Base-by-base conservation (phyloP, 1,140 invertebrate species). In the Solenopsis invicta region DNA sequence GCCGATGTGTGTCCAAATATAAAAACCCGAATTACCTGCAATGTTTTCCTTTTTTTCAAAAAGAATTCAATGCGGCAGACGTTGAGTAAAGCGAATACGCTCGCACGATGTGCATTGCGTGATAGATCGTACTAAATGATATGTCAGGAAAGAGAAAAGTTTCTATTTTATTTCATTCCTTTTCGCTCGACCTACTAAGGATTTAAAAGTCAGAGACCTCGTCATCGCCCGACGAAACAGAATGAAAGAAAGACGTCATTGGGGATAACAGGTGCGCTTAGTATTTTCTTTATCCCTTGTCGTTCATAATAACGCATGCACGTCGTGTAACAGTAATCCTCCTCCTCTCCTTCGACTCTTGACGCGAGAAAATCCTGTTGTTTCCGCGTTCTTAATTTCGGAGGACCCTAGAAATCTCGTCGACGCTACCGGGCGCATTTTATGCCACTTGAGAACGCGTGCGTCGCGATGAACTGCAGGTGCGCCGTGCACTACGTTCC, bases 301-400 rank as follows among this genome's bases (percentile, higher is more conserved):
- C n/a, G 21, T 48, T 64, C 52, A 59, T 48, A 76, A 81, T 66
- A 54, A 86, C 62, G 52, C 71, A 37, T 75, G 48, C 74, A 54
- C 24, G 21, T 56, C 56, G 69, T 34, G 66, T 54, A 69, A 48
- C 76, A 34, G 24, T 86, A 78, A 91, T 90, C 56, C 78, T 61
- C 50, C 75, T 61, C 50, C 75, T 56, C 71, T 59, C 37, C 50
- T 64, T 50, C 10, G 66, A 54, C 56, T 64, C 59, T 76, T 61
- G 67, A 24, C 69, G 16, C 13, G 61, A 66, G 61, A 52, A 88
- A 90, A 88, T 90, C 77, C 89, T 86, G 81, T 89, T 89, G 78
- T 89, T 78, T 80, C 34, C 18, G 18, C 54, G 45, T 59, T 48
- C 45, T 72, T 85, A 78, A 87, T 90, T 85, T 48, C 24, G 9